Base-by-base conservation (phyloP, 1,140 invertebrate genomes). In the Zaprionus lachaisei region DNA sequence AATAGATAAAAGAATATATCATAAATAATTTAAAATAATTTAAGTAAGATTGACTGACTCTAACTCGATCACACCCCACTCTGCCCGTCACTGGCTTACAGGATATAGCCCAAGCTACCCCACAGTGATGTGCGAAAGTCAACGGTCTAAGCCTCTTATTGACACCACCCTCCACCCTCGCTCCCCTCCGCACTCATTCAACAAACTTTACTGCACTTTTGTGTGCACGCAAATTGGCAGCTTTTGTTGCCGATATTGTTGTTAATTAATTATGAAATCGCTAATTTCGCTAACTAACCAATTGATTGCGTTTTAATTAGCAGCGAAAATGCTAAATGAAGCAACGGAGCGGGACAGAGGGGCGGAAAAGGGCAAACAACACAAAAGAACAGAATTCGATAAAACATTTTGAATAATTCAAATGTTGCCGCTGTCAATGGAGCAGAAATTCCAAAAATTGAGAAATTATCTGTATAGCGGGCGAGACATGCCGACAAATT, bases 401-500 rank as follows among this genome's bases (percentile, higher is more conserved):
- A 41, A 61, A 75, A 22, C 54, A 72, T 72, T 64, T 49, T 9
- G 20, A 60, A 38, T 61, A 66, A 77, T 61, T 69, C 55, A 67
- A 60, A 58, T 54, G 31, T 62, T 57, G 73, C 44, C 4, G 38
- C 44, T 41, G 47, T 17, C 51, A 61, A n/a, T 24, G 11, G 24
- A 38, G 22, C 49, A 54, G 44, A 70, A 54, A 76, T 71, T 7
- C 9, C 9, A 44, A n/a, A n/a, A 41, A 7, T n/a, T 58, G 57
- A 69, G 54, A 73, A 71, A 77, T 83, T 73, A 72, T 58, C 49
- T 58, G 41, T 14, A 22, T 38, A 26, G 49, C 44, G 24, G 51
- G 31, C 31, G 31, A 28, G 67, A 51, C 31, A 54, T 26, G 72
- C 58, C 62, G 79, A 79, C 69, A 80, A 82, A 86, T 75, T 67